These are phyloP conservation scores for Metopolophium dirhodum DNA, from an alignment of 1,140 invertebrate genomes.

Conservation along the genomic window DNA sequence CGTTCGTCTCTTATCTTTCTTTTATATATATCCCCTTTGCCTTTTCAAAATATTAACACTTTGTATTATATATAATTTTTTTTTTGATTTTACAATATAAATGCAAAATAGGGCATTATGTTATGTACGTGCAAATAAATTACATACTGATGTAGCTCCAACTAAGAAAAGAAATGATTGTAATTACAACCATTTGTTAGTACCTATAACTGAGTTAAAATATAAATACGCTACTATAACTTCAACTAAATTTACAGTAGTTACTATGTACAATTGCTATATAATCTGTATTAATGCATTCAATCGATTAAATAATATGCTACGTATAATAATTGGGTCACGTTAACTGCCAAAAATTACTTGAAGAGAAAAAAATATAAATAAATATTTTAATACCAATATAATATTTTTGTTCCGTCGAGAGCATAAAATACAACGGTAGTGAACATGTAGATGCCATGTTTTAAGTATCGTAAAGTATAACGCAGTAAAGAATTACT, in stretches of 20 bases:
- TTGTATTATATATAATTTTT: not conserved
- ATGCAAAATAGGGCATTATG: slow-evolving; percentile 2
- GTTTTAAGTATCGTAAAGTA: slow-evolving; percentile 18
- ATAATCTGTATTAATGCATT: not conserved
- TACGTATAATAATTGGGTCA: not conserved
- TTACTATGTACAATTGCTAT: not conserved
- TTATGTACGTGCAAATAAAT: not conserved
- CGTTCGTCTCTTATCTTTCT: not conserved
- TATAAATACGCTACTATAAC: not conserved
- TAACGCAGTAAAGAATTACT: not conserved
- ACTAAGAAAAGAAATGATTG: not conserved
- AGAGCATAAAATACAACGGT: not conserved
- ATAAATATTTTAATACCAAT: slow-evolving; percentile 22
- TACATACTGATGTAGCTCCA: not conserved
- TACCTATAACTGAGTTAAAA: not conserved
- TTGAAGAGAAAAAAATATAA: not conserved
- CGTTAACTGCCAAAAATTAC: not conserved
- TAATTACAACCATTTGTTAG: not conserved
- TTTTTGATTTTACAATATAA: slow-evolving; percentile 18
- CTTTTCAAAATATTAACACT: not conserved
- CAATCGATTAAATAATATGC: not conserved
- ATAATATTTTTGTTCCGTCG: not conserved
- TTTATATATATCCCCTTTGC: not conserved
- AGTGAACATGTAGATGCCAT: slow-evolving; percentile 1
- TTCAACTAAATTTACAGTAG: not conserved